Conservation (phyloP, 2,113 vertebrate genomes). For the Balaeniceps rex region DNA sequence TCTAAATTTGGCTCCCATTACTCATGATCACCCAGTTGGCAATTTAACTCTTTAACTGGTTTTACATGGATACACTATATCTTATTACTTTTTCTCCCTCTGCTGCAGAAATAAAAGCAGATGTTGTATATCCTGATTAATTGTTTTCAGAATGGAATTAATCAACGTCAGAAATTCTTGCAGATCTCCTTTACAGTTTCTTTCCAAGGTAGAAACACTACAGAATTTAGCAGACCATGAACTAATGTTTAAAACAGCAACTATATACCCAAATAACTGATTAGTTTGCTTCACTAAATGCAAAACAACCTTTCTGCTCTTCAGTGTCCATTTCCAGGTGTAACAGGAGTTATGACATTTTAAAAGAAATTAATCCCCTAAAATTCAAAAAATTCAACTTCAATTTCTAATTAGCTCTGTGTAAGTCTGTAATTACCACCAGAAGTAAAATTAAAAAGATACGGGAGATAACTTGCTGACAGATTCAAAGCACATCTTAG, state of each 20-base stretch:
- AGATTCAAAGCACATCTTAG: background rate
- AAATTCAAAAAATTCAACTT: background rate
- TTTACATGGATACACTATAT: background rate
- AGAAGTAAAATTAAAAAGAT: background rate
- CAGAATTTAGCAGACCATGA: background rate
- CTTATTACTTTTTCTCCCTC: background rate
- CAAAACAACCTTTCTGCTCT: background rate
- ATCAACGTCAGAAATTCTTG: background rate
- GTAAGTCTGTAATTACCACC: background rate
- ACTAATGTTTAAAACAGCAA: background rate
- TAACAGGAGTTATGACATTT: background rate
- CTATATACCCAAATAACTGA: background rate
- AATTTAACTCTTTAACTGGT: background rate
- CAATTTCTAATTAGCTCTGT: background rate
- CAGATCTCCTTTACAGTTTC: background rate
- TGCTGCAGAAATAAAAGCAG: background rate
- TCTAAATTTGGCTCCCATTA: background rate
- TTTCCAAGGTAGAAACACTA: background rate
- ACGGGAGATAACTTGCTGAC: background rate
- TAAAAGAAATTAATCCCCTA: background rate
- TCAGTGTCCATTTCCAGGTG: background rate
- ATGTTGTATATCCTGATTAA: background rate
- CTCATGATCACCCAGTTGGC: background rate
- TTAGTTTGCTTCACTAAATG: background rate
- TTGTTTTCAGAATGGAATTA: background rate